These are phyloP conservation scores for Acridotheres tristis DNA, from an alignment of 2,797 vertebrate species.

Conservation along the genomic window DNA sequence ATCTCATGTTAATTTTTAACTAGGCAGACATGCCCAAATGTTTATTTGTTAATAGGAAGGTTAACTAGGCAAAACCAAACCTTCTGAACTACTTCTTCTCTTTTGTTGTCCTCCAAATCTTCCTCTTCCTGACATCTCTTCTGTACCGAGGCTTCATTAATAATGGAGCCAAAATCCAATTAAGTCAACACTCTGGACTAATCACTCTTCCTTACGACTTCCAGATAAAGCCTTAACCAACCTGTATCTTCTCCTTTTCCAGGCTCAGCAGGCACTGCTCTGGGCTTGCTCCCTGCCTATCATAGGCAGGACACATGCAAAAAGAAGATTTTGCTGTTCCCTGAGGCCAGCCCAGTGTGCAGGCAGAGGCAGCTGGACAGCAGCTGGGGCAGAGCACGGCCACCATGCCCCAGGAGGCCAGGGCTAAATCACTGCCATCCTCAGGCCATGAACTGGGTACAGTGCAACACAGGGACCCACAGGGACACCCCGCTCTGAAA, in stretches of 20 bases:
- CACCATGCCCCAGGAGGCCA: not conserved
- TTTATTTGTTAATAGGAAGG: constrained; percentile 3
- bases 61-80: constrained; percentile 19
- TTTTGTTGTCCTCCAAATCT: not conserved
- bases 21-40: not conserved
- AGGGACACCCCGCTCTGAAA: not conserved
- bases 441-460: not conserved
- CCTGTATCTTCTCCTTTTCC: not conserved
- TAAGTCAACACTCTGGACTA: not conserved
- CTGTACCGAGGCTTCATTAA: not conserved
- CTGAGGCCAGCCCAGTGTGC: rapidly evolving
- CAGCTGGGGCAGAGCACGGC: not conserved
- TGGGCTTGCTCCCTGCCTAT: not conserved
- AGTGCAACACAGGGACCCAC: rapidly evolving
- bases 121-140: not conserved
- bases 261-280: not conserved
- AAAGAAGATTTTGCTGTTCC: not conserved
- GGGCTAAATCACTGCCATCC: not conserved
- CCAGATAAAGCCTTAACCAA: not conserved
- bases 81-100: not conserved
- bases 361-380: not conserved
- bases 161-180: not conserved
- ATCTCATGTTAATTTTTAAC: constrained; percentile 5
- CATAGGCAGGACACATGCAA: rapidly evolving
- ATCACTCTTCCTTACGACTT: not conserved